phyloP scores from a whole-genome alignment of 2,888 invertebrate genomes.

The Gnatocerus cornutus region DNA sequence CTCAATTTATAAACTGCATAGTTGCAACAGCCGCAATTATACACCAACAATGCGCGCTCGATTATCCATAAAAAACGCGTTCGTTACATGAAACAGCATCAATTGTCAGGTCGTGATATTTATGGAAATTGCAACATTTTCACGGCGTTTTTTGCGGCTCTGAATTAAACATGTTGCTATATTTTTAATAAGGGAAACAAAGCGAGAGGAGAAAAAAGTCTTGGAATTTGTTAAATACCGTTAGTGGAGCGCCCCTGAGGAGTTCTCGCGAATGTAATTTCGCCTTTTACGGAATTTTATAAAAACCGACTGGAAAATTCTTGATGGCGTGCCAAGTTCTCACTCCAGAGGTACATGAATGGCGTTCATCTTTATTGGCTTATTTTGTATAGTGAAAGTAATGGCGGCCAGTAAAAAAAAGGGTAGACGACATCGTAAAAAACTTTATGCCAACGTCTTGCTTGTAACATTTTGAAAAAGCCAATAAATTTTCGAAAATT shows the following conservation, averaged over 20 bases:
- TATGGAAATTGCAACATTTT: slow-evolving; percentile 22
- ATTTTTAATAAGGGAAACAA: slow-evolving; percentile 22
- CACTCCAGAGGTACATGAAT: slow-evolving; percentile 23
- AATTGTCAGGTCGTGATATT: slow-evolving; percentile 6
- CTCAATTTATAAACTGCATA: slow-evolving; percentile 7
- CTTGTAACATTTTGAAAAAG: slow-evolving; percentile 1
- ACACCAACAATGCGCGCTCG: neutral
- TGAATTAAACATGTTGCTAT: slow-evolving; percentile 26
- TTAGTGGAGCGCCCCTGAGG: slow-evolving; percentile 21
- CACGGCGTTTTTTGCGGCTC: neutral
- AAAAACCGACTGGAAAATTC: slow-evolving; percentile 5
- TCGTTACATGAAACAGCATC: slow-evolving; percentile 8
- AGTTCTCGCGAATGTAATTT: slow-evolving; percentile 19
- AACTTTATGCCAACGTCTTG: neutral
- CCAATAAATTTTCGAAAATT: slow-evolving; percentile 7
- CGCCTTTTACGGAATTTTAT: slow-evolving; percentile 11
- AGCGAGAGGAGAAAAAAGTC: slow-evolving; percentile 6
- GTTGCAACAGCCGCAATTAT: neutral
- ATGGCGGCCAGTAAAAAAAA: slow-evolving; percentile 3
- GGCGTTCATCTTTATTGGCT: slow-evolving; percentile 10
- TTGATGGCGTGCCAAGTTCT: slow-evolving; percentile 21
- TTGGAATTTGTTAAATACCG: slow-evolving; percentile 31
- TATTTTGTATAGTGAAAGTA: slow-evolving; percentile 21
- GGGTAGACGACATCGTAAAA: slow-evolving; percentile 1
- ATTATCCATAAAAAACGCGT: neutral